Evolutionary conservation across 2,888 invertebrate species (phyloP), one percentile per base, ranked within the genome.

Genomic region (Agonum fuliginosum): DNA sequence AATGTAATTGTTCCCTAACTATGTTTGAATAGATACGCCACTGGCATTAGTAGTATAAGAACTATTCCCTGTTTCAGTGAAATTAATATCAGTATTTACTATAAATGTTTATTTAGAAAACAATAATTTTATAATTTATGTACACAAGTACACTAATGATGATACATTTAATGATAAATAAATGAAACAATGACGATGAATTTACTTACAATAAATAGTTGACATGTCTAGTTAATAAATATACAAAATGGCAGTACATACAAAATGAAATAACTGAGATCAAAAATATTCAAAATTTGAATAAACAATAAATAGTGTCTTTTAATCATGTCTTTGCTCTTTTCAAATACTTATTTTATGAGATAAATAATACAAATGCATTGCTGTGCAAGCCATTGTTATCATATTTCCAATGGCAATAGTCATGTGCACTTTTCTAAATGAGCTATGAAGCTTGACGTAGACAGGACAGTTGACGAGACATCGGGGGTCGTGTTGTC

Each of bases 331-430:
- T n/a, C n/a, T n/a, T n/a, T n/a, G n/a, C n/a, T n/a, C n/a, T n/a
- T n/a, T n/a, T n/a, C n/a, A n/a, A 76, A 72, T 62, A 58, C 81
- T 82, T 30, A 83, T 75, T 80, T 82, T 82, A 75, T 83, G 81
- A 51, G 86, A 84, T 78, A 93, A 87, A 85, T 93, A 92, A 84
- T 91, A 89, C 75, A 93, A 86, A 85, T 94, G 93, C 79, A 93
- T 86, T 58, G 91, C 89, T 6, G 93, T 92, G 82, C 92, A 92
- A 4, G 88, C 89, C 87, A 94, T 90, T 0, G 92, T 89, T 20
- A 91, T 88, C 87, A 96, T 91, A 83, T 96, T 96, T 76, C 94
- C 94, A 86, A 94, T 91, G 10, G 95, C 95, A 81, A 95, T 93
- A 78, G 89, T 89, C 84, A 93, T 92, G 87, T 96, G 96, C 71